Base-by-base conservation (phyloP, 2,797 vertebrate species). In the Moxostoma hubbsi region DNA sequence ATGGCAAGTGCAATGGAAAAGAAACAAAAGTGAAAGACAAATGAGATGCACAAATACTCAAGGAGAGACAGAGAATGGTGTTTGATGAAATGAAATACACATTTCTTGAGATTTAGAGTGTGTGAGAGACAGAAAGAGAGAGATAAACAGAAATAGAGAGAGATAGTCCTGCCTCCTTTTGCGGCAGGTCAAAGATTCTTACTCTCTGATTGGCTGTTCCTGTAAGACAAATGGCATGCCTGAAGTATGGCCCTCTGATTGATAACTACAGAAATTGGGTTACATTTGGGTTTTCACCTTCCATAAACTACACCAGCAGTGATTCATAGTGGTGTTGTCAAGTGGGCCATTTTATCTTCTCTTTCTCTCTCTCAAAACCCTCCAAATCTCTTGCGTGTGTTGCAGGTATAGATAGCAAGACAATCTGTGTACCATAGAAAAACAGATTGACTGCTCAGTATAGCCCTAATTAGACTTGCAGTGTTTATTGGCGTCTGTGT, bases 231-330 rank as follows among this genome's bases (percentile, higher is more conserved):
- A 93, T 93, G 92, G 90, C 87, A 84, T 83, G 63, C 80, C 89
- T 82, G 75, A 88, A 92, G 89, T 80, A 71, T 87, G 83, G 82
- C 81, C 81, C 72, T 77, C 82, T 94, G 92, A 93, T 94, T 93
- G 92, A 93, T 93, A 93, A 89, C 88, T 91, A 88, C 89, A 91
- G 89, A 91, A 94, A 93, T 90, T 92, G 89, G 92, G 92, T 92
- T 94, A 93, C 89, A 89, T 93, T 92, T 89, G 88, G 87, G 87
- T 87, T 83, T 87, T 91, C 88, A 90, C 89, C 61, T 63, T 89
- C 85, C 86, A 89, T 90, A 92, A 93, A 92, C 87, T 88, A 86
- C 79, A 64, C 74, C 77, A 85, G 87, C 54, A 82, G 85, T 92
- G 92, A 93, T 93, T 92, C 89, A 93, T 92, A 85, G 88, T 82